Evolutionary conservation across 2,888 invertebrate genomes (phyloP), one percentile per base, ranked within the genome.

Genomic region (Choristoneura rosaceana): DNA sequence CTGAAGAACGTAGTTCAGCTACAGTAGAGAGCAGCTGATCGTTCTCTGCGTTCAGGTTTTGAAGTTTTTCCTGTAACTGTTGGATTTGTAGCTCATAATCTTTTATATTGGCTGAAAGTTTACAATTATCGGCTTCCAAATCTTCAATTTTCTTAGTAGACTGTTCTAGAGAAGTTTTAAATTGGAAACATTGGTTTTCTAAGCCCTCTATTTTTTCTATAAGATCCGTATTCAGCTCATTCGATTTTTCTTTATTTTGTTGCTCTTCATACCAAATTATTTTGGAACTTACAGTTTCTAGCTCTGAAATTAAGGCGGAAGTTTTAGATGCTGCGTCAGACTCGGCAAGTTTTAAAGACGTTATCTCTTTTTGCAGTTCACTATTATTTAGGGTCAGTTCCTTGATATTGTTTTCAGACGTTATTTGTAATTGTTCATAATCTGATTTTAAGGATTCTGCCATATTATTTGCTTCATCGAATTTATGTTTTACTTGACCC

Each of bases 21-120:
- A 94, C 91, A 50, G 89, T 91, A 38, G 93, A 93, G 10, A 94
- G 78, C 69, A 94, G 82, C 79, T 87, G 87, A 79, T 94, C 90
- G 82, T 92, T 92, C 86, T 93, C 91, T 69, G 83, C 79, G 77
- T 94, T 93, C 41, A 94, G 81, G 65, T 91, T 85, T 76, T 86
- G 80, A 15, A 92, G 76, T 77, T 90, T 91, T 47, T 76, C 75
- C 74, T 88, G 88, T 12, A 94, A 76, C 60, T 90, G 88, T n/a
- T 77, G 76, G 62, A 91, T 84, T 81, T 87, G 81, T 41, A 80
- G 75, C 70, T 85, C 80, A 77, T 87, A 84, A 52, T 82, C 78
- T 45, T 76, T 75, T 14, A 79, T 74, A 73, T 83, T 84, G 55
- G 80, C 71, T n/a, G 74, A 33, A n/a, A 87, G 70, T 66, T 82